Evolutionary conservation across 2,888 invertebrate genomes (phyloP).

Genomic region (Lochmaea capreae): DNA sequence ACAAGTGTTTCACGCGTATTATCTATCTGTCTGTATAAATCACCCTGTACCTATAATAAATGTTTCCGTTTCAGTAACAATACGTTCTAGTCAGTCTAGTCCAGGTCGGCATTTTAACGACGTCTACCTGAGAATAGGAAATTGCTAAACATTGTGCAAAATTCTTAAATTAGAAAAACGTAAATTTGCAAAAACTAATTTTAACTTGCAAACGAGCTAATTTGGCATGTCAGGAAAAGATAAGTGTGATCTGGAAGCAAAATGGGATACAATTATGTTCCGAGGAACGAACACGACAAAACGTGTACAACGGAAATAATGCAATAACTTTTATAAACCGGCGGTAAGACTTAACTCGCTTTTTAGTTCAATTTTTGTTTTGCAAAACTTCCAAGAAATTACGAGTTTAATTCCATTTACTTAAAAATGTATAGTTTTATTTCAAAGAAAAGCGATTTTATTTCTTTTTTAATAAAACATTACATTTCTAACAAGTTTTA

Average conservation of each 20-base stretch:
- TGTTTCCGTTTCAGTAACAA: neutral
- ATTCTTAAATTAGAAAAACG: conserved; percentile 32
- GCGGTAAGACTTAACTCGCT: neutral
- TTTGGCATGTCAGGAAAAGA: conserved; percentile 36
- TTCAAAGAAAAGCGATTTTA: neutral
- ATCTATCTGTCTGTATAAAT: too few relatives aligned
- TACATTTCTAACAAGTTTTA: neutral
- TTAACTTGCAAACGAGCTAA: conserved; percentile 41
- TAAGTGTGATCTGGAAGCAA: conserved; percentile 34
- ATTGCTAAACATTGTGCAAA: conserved; percentile 31
- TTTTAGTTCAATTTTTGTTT: neutral
- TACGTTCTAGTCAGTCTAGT: neutral
- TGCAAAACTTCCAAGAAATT: neutral
- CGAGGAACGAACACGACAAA: conserved; percentile 4
- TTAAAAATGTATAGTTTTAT: neutral
- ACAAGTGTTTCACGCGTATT: too few relatives aligned
- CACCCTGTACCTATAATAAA: neutral
- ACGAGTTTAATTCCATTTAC: neutral
- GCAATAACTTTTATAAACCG: conserved; percentile 2
- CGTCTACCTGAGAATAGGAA: conserved; percentile 24
- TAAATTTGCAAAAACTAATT: conserved; percentile 38
- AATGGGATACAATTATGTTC: conserved; percentile 28
- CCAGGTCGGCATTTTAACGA: conserved; percentile 6
- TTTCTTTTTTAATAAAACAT: neutral
- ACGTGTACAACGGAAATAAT: conserved; percentile 12